Evolutionary conservation across 37 sponge, comb jelly and placozoan genomes (phyloP), one percentile per base, ranked within the genome.

Genomic region (Amphimedon queenslandica): DNA sequence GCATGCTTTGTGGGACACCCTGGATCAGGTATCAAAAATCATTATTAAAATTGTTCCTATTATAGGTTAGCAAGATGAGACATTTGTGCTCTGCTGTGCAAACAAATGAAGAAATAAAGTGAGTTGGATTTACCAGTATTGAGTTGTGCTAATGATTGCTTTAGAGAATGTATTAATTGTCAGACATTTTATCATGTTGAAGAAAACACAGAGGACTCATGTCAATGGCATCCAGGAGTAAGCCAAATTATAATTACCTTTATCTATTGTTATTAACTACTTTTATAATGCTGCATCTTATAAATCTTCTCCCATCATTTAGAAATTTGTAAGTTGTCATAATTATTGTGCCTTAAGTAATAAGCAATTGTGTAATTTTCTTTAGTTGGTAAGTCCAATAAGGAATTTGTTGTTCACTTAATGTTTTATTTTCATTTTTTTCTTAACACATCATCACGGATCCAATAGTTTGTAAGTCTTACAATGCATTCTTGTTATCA

Each of bases 191-290:
- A 78, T 67, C 34, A 82, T 29, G 82, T 69, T 34, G 37, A 55
- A 8, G 82, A 82, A 55, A 82, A 78, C 37, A 41, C 55, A 10
- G 51, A 51, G 3, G n/a, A 11, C 1, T 13, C 74, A 0, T 88
- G 88, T 35, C 38, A 55, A 65, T 81, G 78, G 74, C 88, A 88
- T 37, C 63, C 61, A n/a, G 88, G 88, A 40, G 88, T 88, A 24
- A 73, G 82, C 68, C 25, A 5, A 29, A 4, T 53, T 25, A 8
- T 39, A 47, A 6, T 60, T 6, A 11, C 27, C 28, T 60, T 11
- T 60, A 6, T 11, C 21, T n/a, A n/a, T n/a, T 25, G 27, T n/a
- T 60, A n/a, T 5, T 60, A 60, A 47, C 13, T 47, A 47, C 13
- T 60, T 6, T n/a, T 60, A 11, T 60, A 60, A 6, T 60, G 28